Evolutionary conservation across 2,797 vertebrate species (phyloP).

Genomic region (Enteromius anoplus): DNA sequence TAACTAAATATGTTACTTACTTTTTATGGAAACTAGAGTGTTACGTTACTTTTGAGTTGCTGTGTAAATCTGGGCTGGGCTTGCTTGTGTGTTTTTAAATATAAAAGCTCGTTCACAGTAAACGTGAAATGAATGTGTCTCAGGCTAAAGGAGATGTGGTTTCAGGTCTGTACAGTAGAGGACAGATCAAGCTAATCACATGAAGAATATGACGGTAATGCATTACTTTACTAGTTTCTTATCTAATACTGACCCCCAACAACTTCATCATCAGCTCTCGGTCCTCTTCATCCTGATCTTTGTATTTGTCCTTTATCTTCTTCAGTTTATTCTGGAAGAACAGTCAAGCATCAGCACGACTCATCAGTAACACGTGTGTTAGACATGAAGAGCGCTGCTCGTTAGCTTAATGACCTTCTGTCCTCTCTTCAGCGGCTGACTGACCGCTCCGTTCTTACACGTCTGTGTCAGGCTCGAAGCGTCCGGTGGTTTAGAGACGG

Average conservation of each 20-base stretch:
- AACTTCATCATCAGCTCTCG: slow-evolving; percentile 96
- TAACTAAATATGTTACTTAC: too few relatives aligned
- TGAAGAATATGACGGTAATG: too few relatives aligned
- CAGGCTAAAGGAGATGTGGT: too few relatives aligned
- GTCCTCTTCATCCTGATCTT: slow-evolving; percentile 98
- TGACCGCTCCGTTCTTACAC: slow-evolving; percentile 65
- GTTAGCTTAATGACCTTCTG: slow-evolving; percentile 82
- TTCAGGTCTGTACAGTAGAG: too few relatives aligned
- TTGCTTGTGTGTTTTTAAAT: too few relatives aligned
- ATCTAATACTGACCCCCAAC: slow-evolving; percentile 83
- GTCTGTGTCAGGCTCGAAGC: slow-evolving; percentile 54
- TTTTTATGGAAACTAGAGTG: too few relatives aligned
- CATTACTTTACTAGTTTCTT: too few relatives aligned
- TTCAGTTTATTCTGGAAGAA: slow-evolving; percentile 89
- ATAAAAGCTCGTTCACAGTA: too few relatives aligned
- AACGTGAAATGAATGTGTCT: too few relatives aligned
- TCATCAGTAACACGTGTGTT: neutral
- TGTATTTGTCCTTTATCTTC: slow-evolving; percentile 99
- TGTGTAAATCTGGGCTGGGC: too few relatives aligned
- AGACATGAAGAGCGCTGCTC: neutral
- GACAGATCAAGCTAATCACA: too few relatives aligned
- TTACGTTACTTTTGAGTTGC: too few relatives aligned
- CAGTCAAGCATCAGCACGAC: neutral
- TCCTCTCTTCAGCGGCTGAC: slow-evolving; percentile 86
- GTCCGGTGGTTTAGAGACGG: slow-evolving; percentile 69